These are phyloP conservation scores for Rhadinocentrus ornatus DNA, from an alignment of 2,797 vertebrate genomes.

Conservation along the genomic window DNA sequence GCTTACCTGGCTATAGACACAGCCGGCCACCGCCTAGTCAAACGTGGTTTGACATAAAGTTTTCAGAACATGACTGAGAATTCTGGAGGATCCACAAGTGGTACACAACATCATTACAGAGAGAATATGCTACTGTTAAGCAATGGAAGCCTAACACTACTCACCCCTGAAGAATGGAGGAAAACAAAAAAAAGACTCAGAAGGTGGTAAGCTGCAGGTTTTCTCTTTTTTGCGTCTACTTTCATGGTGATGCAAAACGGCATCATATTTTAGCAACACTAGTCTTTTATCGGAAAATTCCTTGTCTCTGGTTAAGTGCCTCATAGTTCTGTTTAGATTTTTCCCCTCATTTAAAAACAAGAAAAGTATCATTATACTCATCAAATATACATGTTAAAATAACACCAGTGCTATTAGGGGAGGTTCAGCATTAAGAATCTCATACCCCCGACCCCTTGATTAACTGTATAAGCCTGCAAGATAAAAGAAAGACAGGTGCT, in stretches of 20 bases:
- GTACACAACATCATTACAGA: conserved; percentile 61
- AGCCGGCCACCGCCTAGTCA: conserved; percentile 1
- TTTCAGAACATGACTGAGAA: conserved; percentile 54
- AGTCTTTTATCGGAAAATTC: conserved; percentile 22
- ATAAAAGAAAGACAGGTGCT: conserved; percentile 11
- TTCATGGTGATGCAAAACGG: conserved; percentile 31
- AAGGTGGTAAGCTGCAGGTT: conserved; percentile 63
- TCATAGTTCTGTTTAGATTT: conserved; percentile 31
- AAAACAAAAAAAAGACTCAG: conserved; percentile 30
- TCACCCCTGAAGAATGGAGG: conserved; percentile 34
- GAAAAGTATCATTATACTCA: conserved; percentile 2
- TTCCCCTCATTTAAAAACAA: conserved; percentile 23
- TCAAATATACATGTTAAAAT: conserved; percentile 3
- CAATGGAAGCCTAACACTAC: conserved; percentile 62
- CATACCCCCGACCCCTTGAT: not conserved
- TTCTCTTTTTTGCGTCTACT: conserved; percentile 38
- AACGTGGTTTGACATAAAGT: conserved; percentile 38
- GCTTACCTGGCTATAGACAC: conserved; percentile 94
- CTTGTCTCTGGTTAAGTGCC: conserved; percentile 4
- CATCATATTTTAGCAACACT: conserved; percentile 26
- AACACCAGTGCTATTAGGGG: not conserved
- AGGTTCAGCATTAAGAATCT: not conserved
- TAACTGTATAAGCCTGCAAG: not conserved
- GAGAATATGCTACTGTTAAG: conserved; percentile 44
- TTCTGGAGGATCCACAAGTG: conserved; percentile 58